Evolutionary conservation across 2,797 vertebrate species (phyloP).

Genomic region (Anableps anableps): DNA sequence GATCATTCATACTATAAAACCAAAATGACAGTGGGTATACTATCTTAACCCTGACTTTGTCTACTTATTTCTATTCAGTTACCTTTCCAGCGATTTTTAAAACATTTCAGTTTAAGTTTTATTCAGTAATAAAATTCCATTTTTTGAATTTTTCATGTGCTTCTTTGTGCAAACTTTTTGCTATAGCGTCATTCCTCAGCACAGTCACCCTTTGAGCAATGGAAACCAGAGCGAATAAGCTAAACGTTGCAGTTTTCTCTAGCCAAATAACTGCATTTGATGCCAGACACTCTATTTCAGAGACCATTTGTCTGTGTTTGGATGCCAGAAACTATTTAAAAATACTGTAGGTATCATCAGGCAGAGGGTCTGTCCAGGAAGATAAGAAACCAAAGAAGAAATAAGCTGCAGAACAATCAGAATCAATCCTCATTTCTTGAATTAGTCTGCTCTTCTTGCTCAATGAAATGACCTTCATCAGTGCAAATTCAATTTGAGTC

Average conservation of each 20-base stretch:
- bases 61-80: neutral
- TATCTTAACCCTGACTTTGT: neutral
- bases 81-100: neutral
- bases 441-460: constrained; percentile 38
- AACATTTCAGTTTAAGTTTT: neutral
- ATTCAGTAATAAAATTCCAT: no score
- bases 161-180: neutral
- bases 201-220: neutral
- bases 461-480: constrained; percentile 59
- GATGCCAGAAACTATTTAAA: constrained; percentile 35
- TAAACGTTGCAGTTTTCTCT: neutral
- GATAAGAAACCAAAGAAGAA: constrained; percentile 54
- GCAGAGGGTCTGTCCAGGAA: constrained; percentile 12
- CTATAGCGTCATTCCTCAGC: neutral
- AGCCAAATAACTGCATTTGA: constrained; percentile 1
- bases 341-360: constrained; percentile 41
- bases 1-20: neutral
- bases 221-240: neutral
- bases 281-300: constrained; percentile 41
- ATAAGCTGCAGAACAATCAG: constrained; percentile 45
- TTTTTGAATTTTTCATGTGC: neutral
- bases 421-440: constrained; percentile 51
- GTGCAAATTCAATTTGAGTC: constrained; percentile 52
- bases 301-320: neutral
- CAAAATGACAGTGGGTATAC: neutral